These are phyloP conservation scores for Sciurus carolinensis DNA, from an alignment of 2,797 vertebrate genomes.

Conservation along the genomic window DNA sequence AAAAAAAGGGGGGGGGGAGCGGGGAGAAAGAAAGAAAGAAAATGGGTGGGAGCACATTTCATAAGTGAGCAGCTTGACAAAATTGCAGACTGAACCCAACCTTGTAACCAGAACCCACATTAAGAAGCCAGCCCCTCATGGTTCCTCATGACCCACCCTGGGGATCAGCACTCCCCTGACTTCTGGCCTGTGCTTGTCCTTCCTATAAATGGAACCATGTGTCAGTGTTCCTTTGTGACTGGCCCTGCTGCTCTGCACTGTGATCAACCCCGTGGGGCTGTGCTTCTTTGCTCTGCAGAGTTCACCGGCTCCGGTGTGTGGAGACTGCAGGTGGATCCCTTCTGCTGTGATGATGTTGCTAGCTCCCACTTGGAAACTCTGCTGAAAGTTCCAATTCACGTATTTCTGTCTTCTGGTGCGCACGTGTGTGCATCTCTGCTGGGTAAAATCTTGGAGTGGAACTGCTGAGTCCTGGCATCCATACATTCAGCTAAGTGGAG, in stretches of 20 bases:
- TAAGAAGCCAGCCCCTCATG: neutral
- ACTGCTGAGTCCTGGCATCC: rapidly evolving
- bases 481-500: rapidly evolving
- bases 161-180: neutral
- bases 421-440: rapidly evolving
- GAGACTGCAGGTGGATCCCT: rapidly evolving
- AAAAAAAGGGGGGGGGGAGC: neutral
- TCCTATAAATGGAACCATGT: rapidly evolving
- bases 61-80: neutral
- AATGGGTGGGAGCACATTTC: too few relatives aligned
- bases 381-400: neutral
- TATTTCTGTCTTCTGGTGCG: too few relatives aligned
- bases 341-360: rapidly evolving
- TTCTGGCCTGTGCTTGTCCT: neutral
- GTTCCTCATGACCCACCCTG: neutral
- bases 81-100: neutral
- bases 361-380: neutral
- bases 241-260: rapidly evolving
- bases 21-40: too few relatives aligned
- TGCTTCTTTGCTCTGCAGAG: rapidly evolving
- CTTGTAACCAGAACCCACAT: neutral
- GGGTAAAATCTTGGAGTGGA: too few relatives aligned
- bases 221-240: rapidly evolving
- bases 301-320: rapidly evolving
- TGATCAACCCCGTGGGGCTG: rapidly evolving